Percentiles rank a stretch among this genome's conserved stretches.
Conservation (phyloP, 2,888 invertebrate species). For the Mesoligia furuncula region DNA sequence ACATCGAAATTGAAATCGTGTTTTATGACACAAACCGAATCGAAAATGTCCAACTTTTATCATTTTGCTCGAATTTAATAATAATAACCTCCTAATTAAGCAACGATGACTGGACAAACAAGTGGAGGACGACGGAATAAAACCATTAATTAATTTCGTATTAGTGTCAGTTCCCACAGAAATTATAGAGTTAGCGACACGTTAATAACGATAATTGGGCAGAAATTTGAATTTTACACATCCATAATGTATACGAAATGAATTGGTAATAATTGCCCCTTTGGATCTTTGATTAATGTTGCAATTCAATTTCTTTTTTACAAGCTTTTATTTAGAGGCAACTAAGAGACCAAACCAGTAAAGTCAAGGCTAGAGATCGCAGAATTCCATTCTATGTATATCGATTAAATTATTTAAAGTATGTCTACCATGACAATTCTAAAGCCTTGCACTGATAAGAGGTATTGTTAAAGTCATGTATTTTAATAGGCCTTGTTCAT, state of each 20-base stretch:
- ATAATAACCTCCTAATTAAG: constrained; percentile 68
- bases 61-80: constrained; percentile 51
- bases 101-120: constrained; percentile 75
- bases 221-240: constrained; percentile 34
- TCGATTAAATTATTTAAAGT: background rate
- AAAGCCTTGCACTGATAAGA: background rate
- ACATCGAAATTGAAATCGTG: constrained; percentile 24
- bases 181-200: constrained; percentile 72
- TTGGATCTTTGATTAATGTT: constrained; percentile 33
- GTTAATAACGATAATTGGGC: constrained; percentile 65
- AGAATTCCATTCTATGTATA: background rate
- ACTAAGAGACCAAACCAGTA: constrained; percentile 15
- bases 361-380: background rate
- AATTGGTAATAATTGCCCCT: constrained; percentile 25
- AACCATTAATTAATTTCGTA: constrained; percentile 77
- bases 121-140: constrained; percentile 67
- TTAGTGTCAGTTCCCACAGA: constrained; percentile 63
- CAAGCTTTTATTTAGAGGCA: no score
- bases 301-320: constrained; percentile 7
- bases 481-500: constrained; percentile 50
- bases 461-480: constrained; percentile 21
- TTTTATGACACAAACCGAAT: constrained; percentile 36
- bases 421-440: background rate
- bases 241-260: constrained; percentile 36
- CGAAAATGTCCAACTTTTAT: constrained; percentile 42